Evolutionary conservation across 1,140 invertebrate genomes (phyloP).

Genomic region (Acyrthosiphon pisum): DNA sequence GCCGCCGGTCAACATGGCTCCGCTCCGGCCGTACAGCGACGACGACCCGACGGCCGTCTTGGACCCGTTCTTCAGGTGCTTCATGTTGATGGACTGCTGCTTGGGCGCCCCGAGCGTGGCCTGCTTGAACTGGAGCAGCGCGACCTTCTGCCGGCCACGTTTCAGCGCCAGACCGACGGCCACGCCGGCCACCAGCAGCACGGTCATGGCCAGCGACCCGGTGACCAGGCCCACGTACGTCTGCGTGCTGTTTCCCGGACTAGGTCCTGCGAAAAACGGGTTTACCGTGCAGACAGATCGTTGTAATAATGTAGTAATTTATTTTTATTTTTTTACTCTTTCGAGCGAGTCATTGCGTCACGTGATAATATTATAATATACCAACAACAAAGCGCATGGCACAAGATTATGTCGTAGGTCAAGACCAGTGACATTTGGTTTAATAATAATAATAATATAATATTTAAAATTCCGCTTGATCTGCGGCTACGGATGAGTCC

Average conservation of each 20-base stretch:
- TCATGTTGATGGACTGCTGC: constrained; percentile 67
- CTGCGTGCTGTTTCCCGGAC: constrained; percentile 71
- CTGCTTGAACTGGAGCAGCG: constrained; percentile 73
- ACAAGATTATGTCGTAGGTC: too few species aligned
- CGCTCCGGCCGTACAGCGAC: constrained; percentile 57
- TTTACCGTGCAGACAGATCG: neutral
- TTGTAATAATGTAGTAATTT: neutral
- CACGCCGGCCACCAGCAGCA: constrained; percentile 73
- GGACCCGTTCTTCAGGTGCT: constrained; percentile 70
- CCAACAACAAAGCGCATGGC: too few species aligned
- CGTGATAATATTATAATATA: too few species aligned
- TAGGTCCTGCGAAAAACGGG: constrained; percentile 66
- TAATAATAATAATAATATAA: too few species aligned
- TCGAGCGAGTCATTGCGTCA: too few species aligned
- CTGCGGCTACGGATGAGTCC: too few species aligned
- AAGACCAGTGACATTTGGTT: too few species aligned
- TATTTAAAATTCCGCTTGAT: too few species aligned
- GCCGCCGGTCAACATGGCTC: constrained; percentile 53
- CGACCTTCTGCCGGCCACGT: constrained; percentile 74
- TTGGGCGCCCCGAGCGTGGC: constrained; percentile 67
- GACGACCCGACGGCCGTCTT: constrained; percentile 61
- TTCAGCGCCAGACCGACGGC: constrained; percentile 75
- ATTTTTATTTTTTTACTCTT: neutral
- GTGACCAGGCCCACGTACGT: constrained; percentile 82
- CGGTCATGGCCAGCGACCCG: constrained; percentile 75